Evolutionary conservation across 2,797 vertebrate genomes (phyloP).

Genomic region (Linurgus olivaceus): DNA sequence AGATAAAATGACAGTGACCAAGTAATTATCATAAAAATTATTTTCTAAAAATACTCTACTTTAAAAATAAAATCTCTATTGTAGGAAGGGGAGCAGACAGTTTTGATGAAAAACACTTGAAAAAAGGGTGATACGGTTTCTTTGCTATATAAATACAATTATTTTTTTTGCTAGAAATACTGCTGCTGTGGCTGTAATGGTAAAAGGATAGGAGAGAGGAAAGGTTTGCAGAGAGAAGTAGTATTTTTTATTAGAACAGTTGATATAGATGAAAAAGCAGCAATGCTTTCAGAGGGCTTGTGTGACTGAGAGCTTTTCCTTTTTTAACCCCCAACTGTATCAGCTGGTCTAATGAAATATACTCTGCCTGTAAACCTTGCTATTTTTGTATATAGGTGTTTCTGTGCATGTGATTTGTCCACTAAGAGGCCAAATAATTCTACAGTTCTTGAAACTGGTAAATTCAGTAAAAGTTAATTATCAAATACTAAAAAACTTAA

Average conservation of each 20-base stretch:
- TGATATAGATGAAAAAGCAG: background rate
- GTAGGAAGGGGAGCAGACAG: background rate
- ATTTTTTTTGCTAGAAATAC: background rate
- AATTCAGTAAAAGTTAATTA: background rate
- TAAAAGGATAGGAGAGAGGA: background rate
- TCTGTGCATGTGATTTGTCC: background rate
- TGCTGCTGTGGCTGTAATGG: background rate
- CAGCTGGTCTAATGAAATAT: background rate
- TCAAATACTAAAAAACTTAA: background rate
- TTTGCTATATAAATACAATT: background rate
- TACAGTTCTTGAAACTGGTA: background rate
- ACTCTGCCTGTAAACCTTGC: background rate
- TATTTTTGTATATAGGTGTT: background rate
- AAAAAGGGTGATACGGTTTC: background rate
- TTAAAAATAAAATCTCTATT: background rate
- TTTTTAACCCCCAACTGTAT: background rate
- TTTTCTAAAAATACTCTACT: conserved; percentile 10
- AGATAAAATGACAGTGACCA: conserved; percentile 32
- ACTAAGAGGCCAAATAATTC: background rate
- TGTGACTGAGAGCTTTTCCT: background rate
- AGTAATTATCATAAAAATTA: conserved; percentile 51
- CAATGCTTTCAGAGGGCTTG: background rate
- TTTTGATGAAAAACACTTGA: background rate
- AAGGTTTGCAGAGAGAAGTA: background rate
- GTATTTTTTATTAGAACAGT: conserved; percentile 25